Conservation (phyloP, 2,797 vertebrate species). For the Sebastes vulpes region DNA sequence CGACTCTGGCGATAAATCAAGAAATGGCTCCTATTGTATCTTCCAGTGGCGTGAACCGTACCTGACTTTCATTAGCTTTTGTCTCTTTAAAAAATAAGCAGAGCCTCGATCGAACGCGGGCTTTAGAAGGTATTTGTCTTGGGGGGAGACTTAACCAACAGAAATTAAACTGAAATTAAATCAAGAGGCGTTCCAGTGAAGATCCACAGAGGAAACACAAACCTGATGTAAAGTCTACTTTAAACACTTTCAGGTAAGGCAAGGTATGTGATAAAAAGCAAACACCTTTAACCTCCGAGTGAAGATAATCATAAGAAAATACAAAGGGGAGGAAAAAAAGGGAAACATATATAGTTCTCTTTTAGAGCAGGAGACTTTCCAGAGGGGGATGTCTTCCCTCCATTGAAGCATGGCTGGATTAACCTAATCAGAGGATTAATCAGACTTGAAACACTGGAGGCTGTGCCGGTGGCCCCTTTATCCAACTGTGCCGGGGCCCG, state of each 20-base stretch:
- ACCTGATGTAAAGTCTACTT: constrained; percentile 1
- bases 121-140: constrained; percentile 50
- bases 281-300: constrained; percentile 35
- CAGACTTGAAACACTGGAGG: constrained; percentile 80
- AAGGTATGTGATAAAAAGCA: constrained; percentile 24
- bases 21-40: constrained; percentile 73
- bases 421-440: constrained; percentile 85
- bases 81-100: constrained; percentile 67
- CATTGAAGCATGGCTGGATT: constrained; percentile 75
- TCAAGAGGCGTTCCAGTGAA: neutral
- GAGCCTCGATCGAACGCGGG: constrained; percentile 36
- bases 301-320: constrained; percentile 39
- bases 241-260: constrained; percentile 13
- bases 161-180: constrained; percentile 46
- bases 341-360: neutral
- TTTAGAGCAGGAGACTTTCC: constrained; percentile 45
- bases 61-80: constrained; percentile 75
- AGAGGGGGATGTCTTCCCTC: constrained; percentile 42
- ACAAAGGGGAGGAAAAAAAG: neutral
- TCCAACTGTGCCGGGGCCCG: constrained; percentile 31
- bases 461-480: constrained; percentile 75
- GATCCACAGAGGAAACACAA: neutral
- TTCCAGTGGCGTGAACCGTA: constrained; percentile 19
- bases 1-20: constrained; percentile 74
- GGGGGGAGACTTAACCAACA: constrained; percentile 3